A percentile compares a stretch with the other conserved stretches of the same genome.
Evolutionary conservation across 2,797 vertebrate species (phyloP).

Genomic region (Clamator glandarius): DNA sequence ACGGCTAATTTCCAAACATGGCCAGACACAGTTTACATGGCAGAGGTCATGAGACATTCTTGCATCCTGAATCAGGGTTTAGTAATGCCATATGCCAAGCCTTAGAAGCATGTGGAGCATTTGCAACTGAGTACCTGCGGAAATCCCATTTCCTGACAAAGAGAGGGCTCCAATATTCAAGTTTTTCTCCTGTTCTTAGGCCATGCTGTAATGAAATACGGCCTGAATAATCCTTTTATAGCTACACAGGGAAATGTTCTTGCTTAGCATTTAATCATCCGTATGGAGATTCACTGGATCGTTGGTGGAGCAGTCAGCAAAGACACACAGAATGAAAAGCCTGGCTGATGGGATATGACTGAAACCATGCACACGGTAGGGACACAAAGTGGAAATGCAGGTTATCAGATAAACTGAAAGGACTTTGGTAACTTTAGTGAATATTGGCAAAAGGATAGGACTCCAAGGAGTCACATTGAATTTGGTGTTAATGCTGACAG

Average conservation of each 20-base stretch:
- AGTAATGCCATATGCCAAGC: slow-evolving; percentile 28
- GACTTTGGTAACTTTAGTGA: background rate
- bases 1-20: slow-evolving; percentile 60
- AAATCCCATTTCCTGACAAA: slow-evolving; percentile 65
- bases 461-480: background rate
- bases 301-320: background rate
- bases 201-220: slow-evolving; percentile 11
- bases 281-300: background rate
- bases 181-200: slow-evolving; percentile 24
- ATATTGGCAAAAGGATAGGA: background rate
- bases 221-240: background rate
- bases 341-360: background rate
- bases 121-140: slow-evolving; percentile 48
- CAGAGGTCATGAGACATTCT: slow-evolving; percentile 52
- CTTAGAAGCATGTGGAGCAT: slow-evolving; percentile 47
- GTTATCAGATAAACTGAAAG: background rate
- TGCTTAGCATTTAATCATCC: background rate
- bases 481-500: background rate
- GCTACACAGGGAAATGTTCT: background rate
- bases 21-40: slow-evolving; percentile 45
- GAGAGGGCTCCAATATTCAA: slow-evolving; percentile 1
- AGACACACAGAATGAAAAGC: background rate
- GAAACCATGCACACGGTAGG: background rate
- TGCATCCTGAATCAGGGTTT: slow-evolving; percentile 63
- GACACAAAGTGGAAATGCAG: background rate